Percentiles rank a stretch among this genome's conserved stretches.
Conservation (phyloP, 2,888 invertebrate species). For the Zaprionus obscuricornis region DNA sequence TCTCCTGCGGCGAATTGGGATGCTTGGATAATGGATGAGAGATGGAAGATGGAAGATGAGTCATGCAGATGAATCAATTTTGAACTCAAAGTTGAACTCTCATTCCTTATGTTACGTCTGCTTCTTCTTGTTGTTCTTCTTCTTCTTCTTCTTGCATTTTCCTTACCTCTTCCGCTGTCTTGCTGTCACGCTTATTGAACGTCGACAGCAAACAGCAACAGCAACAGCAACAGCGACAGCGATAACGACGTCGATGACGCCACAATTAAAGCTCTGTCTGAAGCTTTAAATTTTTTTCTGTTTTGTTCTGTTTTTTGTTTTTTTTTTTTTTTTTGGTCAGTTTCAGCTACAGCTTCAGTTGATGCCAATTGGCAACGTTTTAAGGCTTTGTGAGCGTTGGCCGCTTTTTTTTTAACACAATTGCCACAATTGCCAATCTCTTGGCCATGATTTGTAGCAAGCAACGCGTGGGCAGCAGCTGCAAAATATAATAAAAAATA, state of each 20-base stretch:
- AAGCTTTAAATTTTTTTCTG: too few relatives aligned
- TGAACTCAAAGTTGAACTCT: slow-evolving; percentile 59
- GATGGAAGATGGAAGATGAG: too few relatives aligned
- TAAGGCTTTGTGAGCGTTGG: slow-evolving; percentile 45
- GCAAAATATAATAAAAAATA: too few relatives aligned
- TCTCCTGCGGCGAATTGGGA: slow-evolving; percentile 41
- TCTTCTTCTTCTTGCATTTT: slow-evolving; percentile 2
- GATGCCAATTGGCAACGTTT: slow-evolving; percentile 41
- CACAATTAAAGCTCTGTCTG: too few relatives aligned
- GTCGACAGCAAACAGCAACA: too few relatives aligned
- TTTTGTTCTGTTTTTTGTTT: too few relatives aligned
- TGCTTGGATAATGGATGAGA: slow-evolving; percentile 28
- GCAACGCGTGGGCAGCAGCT: slow-evolving; percentile 46
- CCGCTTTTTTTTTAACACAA: slow-evolving; percentile 55
- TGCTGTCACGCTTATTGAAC: too few relatives aligned
- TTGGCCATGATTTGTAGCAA: slow-evolving; percentile 56
- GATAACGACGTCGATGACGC: too few relatives aligned
- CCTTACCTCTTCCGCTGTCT: too few relatives aligned
- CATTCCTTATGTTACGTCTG: slow-evolving; percentile 40
- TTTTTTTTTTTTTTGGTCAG: too few relatives aligned
- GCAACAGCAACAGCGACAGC: too few relatives aligned
- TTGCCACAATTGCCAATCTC: slow-evolving; percentile 50
- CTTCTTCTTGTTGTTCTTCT: slow-evolving; percentile 10
- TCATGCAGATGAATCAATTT: slow-evolving; percentile 70
- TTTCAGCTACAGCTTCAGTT: slow-evolving; percentile 9